phyloP scores from a whole-genome alignment of 2,797 vertebrate species.

The Neostethus bicornis region DNA sequence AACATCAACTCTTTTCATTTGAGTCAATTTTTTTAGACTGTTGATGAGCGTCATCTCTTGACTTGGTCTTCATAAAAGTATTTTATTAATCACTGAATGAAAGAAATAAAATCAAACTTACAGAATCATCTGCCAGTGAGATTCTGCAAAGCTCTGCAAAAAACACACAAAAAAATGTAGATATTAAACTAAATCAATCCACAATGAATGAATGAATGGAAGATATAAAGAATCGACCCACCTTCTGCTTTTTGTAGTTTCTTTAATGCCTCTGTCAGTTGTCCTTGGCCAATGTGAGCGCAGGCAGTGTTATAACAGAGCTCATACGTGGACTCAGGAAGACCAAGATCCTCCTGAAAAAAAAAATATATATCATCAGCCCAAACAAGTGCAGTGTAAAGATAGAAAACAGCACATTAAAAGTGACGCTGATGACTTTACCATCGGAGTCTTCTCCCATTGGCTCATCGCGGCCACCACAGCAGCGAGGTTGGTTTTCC shows the following conservation, averaged over 20 bases:
- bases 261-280: conserved; percentile 86
- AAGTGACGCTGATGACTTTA: conserved; percentile 60
- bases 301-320: conserved; percentile 95
- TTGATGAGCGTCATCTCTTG: background rate
- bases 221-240: conserved; percentile 50
- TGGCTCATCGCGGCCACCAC: conserved; percentile 93
- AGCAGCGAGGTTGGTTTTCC: conserved; percentile 95
- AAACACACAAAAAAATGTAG: background rate
- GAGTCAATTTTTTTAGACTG: too few species aligned
- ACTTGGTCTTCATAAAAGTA: too few species aligned
- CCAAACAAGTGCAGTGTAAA: background rate
- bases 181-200: background rate
- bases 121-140: conserved; percentile 92
- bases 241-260: conserved; percentile 94
- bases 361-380: accelerated
- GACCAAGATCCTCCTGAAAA: conserved; percentile 89
- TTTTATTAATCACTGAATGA: too few species aligned
- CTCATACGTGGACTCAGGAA: conserved; percentile 93
- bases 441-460: conserved; percentile 87
- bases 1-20: background rate
- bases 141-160: conserved; percentile 89
- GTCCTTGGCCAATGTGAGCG: conserved; percentile 90
- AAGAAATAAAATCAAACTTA: conserved; percentile 75
- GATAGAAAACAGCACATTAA: background rate
- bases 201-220: background rate